These are phyloP conservation scores for Solenopsis invicta DNA, from an alignment of 1,140 invertebrate genomes.

Conservation along the genomic window DNA sequence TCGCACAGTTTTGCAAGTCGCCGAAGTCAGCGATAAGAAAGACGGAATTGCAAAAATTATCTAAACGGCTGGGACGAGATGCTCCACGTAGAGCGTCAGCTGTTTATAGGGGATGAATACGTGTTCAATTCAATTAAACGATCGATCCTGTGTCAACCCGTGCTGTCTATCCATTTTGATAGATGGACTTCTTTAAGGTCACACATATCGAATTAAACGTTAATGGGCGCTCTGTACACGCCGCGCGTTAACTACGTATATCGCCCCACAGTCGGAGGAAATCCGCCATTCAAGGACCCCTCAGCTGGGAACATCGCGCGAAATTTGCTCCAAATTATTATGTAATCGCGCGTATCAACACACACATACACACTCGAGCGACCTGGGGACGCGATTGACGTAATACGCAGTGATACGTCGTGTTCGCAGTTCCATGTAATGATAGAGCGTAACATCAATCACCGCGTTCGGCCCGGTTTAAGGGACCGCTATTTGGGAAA, in stretches of 20 bases:
- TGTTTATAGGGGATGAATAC: background rate
- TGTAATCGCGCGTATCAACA: slow-evolving; percentile 55
- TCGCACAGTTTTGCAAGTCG: no score
- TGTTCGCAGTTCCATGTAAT: slow-evolving; percentile 9
- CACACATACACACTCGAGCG: slow-evolving; percentile 15
- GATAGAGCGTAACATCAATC: slow-evolving; percentile 31
- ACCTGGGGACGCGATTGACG: slow-evolving; percentile 49
- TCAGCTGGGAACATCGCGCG: slow-evolving; percentile 42
- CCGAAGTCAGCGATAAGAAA: no score
- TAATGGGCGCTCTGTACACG: slow-evolving; percentile 26
- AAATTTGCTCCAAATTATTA: slow-evolving; percentile 54
- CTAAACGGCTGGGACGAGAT: background rate
- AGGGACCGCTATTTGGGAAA: background rate
- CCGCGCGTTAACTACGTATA: slow-evolving; percentile 20
- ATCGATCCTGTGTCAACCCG: background rate
- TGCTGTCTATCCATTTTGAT: slow-evolving; percentile 11
- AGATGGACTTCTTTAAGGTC: slow-evolving; percentile 46
- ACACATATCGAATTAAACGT: slow-evolving; percentile 40
- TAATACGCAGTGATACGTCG: background rate
- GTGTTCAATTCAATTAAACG: slow-evolving; percentile 11
- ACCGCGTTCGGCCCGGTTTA: background rate
- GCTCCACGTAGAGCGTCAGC: background rate
- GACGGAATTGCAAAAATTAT: background rate
- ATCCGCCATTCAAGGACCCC: slow-evolving; percentile 55
- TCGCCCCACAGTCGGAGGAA: slow-evolving; percentile 53